Evolutionary conservation across 37 sponge, comb jelly and placozoan species (phyloP), one percentile per base, ranked within the genome.

Genomic region (Haliclona indistincta): DNA sequence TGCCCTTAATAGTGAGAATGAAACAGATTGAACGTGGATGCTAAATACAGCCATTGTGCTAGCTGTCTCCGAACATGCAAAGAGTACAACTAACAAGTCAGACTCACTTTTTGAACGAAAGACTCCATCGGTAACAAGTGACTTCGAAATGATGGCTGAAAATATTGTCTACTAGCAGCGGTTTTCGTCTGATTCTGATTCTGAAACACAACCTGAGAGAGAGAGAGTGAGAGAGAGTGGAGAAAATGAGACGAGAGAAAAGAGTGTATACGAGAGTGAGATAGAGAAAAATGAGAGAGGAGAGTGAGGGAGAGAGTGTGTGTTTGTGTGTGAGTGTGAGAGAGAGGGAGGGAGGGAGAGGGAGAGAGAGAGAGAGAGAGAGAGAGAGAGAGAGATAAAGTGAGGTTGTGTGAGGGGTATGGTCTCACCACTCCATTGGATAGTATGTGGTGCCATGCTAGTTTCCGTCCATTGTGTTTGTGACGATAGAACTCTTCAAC

Each of bases 381-480:
- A 22, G 38, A 35, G 38, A 28, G 26, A n/a, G 25, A 23, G 42
- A 3, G 39, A 43, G 45, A 3, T 20, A 22, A 68, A 10, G 41
- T 3, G 45, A 2, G 39, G 47, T 8, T 30, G 41, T 41, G 3
- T 6, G 22, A 19, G 7, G 34, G 13, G 13, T 32, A 20, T 19
- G 42, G 26, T 62, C 91, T 83, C 34, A 95, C 96, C 63, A 81
- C 82, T 63, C 96, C 96, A 86, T 89, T 95, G 60, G 96, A 95
- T 71, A 92, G 68, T 43, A 91, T 82, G 73, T 95, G 96, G 53
- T 95, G 96, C 96, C 96, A 95, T 22, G 83, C 65, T 15, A 95
- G 78, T 45, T 92, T 92, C 19, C 96, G 63, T 3, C 93, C 93
- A 60, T 82, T 82, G 66, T 95, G 93, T 63, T 82, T 81, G 42